Conservation (phyloP, 2,888 invertebrate genomes). For the Apantesis nais region DNA sequence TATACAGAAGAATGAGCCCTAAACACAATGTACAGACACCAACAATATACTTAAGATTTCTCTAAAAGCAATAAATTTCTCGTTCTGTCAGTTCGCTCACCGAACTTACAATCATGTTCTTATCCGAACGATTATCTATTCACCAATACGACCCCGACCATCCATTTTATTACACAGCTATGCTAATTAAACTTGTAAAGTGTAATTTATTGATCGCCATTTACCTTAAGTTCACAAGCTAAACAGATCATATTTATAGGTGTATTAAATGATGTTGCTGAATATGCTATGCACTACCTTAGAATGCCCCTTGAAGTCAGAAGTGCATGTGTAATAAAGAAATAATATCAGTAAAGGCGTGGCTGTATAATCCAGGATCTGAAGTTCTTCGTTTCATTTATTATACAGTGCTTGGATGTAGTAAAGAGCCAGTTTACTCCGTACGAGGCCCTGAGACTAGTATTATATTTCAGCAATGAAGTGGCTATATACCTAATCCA, state of each 20-base stretch:
- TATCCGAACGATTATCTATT: slow-evolving; percentile 44
- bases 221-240: slow-evolving; percentile 29
- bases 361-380: background rate
- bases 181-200: slow-evolving; percentile 55
- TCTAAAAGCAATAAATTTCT: slow-evolving; percentile 15
- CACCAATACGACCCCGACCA: slow-evolving; percentile 20
- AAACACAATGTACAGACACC: background rate
- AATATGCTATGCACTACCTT: background rate
- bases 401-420: background rate
- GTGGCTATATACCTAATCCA: no score
- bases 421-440: background rate
- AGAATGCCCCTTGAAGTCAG: background rate
- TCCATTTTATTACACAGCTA: slow-evolving; percentile 47
- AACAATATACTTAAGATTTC: slow-evolving; percentile 3
- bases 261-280: background rate
- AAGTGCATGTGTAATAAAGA: background rate
- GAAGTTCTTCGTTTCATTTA: background rate
- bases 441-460: background rate
- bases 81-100: slow-evolving; percentile 8
- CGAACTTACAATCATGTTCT: slow-evolving; percentile 22
- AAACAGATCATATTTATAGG: slow-evolving; percentile 4
- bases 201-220: slow-evolving; percentile 46
- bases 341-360: background rate
- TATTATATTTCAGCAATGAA: background rate
- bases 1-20: background rate